Conservation (phyloP, 2,797 vertebrate genomes). For the Scolopax bukidnonensis region DNA sequence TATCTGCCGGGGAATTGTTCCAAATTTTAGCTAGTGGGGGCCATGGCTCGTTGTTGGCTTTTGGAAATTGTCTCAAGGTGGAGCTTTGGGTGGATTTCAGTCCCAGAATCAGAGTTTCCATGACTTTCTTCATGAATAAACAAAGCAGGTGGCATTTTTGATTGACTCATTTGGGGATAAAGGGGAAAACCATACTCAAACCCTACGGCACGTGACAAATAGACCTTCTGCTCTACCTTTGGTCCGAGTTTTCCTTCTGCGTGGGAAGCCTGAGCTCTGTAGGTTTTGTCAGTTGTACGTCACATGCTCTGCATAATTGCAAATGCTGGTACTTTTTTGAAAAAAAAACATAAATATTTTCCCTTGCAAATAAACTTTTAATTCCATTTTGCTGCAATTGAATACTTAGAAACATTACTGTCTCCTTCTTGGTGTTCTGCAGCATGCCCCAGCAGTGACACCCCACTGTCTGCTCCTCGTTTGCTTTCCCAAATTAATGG, state of each 20-base stretch:
- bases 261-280: not conserved
- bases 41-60: not conserved
- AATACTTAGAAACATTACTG: not conserved
- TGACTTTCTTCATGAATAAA: not conserved
- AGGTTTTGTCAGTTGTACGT: not conserved
- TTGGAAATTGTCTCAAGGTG: not conserved
- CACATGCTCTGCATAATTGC: not conserved
- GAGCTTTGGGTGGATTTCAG: not conserved
- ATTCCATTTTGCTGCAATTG: not conserved
- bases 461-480: not conserved
- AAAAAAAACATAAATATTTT: not conserved
- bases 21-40: not conserved
- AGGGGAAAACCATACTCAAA: not conserved
- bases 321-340: not conserved
- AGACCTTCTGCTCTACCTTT: not conserved
- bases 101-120: not conserved
- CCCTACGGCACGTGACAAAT: not conserved
- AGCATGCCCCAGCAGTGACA: accelerated
- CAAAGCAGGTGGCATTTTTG: not conserved
- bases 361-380: not conserved
- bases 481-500: not conserved
- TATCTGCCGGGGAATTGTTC: not conserved
- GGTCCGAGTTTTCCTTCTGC: not conserved
- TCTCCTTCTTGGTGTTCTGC: not conserved
- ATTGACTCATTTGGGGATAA: not conserved